Conservation (phyloP, 2,888 invertebrate genomes). For the Ophion costatus region DNA sequence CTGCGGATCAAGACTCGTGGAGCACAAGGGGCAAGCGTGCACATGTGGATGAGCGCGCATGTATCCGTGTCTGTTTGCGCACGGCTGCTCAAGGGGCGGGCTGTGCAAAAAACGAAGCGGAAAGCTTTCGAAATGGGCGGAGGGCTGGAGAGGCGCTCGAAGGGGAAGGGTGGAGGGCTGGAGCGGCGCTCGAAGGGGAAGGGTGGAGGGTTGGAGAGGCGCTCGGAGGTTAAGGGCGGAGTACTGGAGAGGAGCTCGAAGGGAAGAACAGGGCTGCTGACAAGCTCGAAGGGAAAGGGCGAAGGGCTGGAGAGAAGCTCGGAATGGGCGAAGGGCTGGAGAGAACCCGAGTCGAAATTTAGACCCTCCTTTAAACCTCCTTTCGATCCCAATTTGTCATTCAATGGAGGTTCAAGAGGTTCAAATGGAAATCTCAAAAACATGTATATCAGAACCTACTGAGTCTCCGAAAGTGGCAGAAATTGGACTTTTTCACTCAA, state of each 20-base stretch:
- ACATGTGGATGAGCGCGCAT: neutral
- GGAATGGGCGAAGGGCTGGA: conserved; percentile 50
- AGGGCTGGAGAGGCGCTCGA: neutral
- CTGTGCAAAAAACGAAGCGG: conserved; percentile 22
- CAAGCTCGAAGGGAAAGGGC: neutral
- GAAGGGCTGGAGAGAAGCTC: conserved; percentile 3
- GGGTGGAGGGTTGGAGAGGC: neutral
- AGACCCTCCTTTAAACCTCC: too few species aligned
- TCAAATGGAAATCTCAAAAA: too few species aligned
- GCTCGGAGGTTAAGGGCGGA: neutral
- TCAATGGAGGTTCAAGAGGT: too few species aligned
- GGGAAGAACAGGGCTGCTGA: neutral
- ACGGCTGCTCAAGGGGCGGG: neutral
- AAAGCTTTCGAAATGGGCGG: neutral
- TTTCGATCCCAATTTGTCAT: too few species aligned
- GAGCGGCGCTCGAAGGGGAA: neutral
- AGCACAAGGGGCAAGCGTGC: neutral
- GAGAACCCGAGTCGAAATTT: too few species aligned
- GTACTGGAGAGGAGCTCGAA: too few species aligned
- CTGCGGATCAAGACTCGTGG: neutral
- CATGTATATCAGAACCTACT: too few species aligned
- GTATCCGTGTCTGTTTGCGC: conserved; percentile 21
- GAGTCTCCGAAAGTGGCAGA: too few species aligned
- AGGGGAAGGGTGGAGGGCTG: neutral
- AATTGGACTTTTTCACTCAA: too few species aligned